Base-by-base conservation (phyloP, 2,113 vertebrate species). In the Bos javanicus region DNA sequence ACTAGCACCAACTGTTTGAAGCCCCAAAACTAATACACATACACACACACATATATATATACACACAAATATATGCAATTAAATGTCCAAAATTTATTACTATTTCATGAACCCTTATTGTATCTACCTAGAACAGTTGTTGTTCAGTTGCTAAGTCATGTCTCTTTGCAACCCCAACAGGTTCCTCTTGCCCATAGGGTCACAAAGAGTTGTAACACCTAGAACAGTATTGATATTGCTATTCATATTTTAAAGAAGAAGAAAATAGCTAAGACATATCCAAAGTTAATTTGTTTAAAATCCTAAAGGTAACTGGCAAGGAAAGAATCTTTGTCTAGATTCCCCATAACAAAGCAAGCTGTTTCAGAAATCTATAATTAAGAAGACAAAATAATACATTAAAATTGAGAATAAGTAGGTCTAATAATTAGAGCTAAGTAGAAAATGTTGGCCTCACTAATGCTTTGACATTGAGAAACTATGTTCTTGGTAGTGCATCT, bases 391-490 rank as follows among this genome's bases (percentile, higher is more conserved):
- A 56, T 67, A 76, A 28, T 94, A 97, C 62, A 92, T 78, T 60
- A 87, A 97, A 87, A 92, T n/a, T 87, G 36, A 92, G 88, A 93
- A 80, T 59, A 88, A 67, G 30, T 16, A 67, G 25, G 25, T 93
- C 50, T 94, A 93, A 89, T 64, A 39, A 95, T 64, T 87, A 84
- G 17, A 95, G 84, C 89, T 67, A 95, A 94, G n/a, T 50, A 86
- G 26, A 95, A 93, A 94, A 94, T 83, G 23, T 46, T 90, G 84
- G 23, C 33, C 93, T 57, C 28, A 28, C 8, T 30, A 33, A 59
- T 28, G 80, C 54, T 94, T 94, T 97, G 90, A 92, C 84, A 94
- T 1, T 67, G 30, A 97, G 85, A 95, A 97, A 67, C 82, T 95
- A 59, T 95, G 87, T 97, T 93, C 93, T 64, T 17, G 39, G 71